Evolutionary conservation across 2,888 invertebrate genomes (phyloP).

Genomic region (Aporophyla lueneburgensis): DNA sequence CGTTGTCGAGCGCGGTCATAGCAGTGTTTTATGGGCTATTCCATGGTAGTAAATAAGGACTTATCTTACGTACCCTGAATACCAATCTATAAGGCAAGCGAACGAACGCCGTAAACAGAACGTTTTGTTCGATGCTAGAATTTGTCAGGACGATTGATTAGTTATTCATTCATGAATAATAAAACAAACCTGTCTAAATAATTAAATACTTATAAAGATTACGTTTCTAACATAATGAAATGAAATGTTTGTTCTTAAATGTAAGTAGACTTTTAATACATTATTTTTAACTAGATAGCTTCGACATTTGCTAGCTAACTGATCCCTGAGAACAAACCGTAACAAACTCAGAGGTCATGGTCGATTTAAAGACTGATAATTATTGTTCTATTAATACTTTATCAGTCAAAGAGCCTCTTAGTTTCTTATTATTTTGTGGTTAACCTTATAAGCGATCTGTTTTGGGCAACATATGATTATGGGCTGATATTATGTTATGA

Average conservation of each 20-base stretch:
- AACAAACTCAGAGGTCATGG: no score
- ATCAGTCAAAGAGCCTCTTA: not conserved
- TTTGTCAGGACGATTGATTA: not conserved
- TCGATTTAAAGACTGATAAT: no score
- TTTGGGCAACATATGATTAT: not conserved
- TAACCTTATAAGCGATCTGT: not conserved
- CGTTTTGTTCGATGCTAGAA: no score
- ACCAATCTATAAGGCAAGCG: not conserved
- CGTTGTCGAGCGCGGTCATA: not conserved
- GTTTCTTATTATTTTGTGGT: not conserved
- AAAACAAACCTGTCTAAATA: not conserved
- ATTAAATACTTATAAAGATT: no score
- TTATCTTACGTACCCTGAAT: not conserved
- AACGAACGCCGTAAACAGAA: no score
- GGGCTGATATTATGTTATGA: not conserved
- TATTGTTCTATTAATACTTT: not conserved
- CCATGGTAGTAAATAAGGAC: conserved; percentile 7
- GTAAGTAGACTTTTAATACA: no score
- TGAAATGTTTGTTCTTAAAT: no score
- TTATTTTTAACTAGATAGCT: no score
- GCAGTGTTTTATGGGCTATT: conserved; percentile 3
- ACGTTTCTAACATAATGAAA: no score
- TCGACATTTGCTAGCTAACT: no score
- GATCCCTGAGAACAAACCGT: no score
- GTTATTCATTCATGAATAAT: conserved; percentile 14